phyloP scores from a whole-genome alignment of 1,140 invertebrate genomes.

The Latrodectus geometricus region DNA sequence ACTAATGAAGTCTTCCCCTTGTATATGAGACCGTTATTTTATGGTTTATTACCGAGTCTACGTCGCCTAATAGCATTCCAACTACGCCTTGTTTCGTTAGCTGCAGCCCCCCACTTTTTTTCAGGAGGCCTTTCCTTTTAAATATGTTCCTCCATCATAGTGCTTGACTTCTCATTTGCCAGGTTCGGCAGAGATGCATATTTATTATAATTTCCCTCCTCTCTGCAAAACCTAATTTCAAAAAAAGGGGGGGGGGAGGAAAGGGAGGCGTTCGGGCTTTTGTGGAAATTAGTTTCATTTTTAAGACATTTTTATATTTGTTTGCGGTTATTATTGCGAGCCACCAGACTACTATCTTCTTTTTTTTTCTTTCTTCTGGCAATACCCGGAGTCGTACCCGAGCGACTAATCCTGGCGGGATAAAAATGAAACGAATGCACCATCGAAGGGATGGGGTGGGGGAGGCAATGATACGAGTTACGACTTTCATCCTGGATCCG shows the following conservation, averaged over 20 bases:
- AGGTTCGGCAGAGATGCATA: slow-evolving; percentile 20
- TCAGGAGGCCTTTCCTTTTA: not conserved
- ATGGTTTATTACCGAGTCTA: slow-evolving; percentile 45
- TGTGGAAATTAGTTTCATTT: slow-evolving; percentile 29
- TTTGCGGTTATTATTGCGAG: slow-evolving; percentile 36
- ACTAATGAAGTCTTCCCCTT: slow-evolving; percentile 53
- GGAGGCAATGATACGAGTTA: not conserved
- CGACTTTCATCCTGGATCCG: not conserved
- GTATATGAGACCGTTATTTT: slow-evolving; percentile 30
- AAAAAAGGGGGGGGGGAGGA: too few species aligned
- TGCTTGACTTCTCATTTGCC: slow-evolving; percentile 40
- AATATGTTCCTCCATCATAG: not conserved
- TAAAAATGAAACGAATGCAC: not conserved
- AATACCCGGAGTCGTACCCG: slow-evolving; percentile 12
- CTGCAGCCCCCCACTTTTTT: not conserved
- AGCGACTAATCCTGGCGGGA: slow-evolving; percentile 22
- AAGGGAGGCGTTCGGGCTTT: not conserved
- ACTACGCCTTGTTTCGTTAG: slow-evolving; percentile 8
- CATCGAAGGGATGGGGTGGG: not conserved
- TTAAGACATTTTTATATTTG: slow-evolving; percentile 40
- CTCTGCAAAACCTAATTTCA: slow-evolving; percentile 30
- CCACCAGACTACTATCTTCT: not conserved
- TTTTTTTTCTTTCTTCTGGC: not conserved
- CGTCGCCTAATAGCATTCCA: slow-evolving; percentile 18
- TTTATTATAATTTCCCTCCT: slow-evolving; percentile 20